Conservation (phyloP, 2,888 invertebrate genomes). For the Malthinus seriepunctatus region DNA sequence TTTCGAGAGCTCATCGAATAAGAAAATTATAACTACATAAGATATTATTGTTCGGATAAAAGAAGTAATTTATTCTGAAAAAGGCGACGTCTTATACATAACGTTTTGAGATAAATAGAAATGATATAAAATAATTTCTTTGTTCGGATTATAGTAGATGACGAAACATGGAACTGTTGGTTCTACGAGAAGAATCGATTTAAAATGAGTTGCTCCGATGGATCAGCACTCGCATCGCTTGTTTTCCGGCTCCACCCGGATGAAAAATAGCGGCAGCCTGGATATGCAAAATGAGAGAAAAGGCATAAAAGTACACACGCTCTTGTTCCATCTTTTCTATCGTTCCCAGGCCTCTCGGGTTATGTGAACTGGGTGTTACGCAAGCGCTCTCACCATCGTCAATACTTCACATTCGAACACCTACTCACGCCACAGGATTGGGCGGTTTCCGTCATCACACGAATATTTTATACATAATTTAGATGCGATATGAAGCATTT, state of each 20-base stretch:
- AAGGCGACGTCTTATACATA: no score
- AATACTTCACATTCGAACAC: slow-evolving; percentile 55
- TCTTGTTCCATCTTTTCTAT: slow-evolving; percentile 39
- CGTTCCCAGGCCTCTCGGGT: slow-evolving; percentile 37
- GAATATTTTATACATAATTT: slow-evolving; percentile 41
- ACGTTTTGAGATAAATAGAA: slow-evolving; percentile 45
- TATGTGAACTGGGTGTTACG: slow-evolving; percentile 49
- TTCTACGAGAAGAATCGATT: slow-evolving; percentile 38
- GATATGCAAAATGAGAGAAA: slow-evolving; percentile 50
- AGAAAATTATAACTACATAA: no score
- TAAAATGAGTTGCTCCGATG: slow-evolving; percentile 38
- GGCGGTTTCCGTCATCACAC: slow-evolving; percentile 43
- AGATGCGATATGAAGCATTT: slow-evolving; percentile 36
- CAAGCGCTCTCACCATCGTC: slow-evolving; percentile 50
- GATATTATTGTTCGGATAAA: no score
- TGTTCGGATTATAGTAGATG: slow-evolving; percentile 50
- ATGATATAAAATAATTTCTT: slow-evolving; percentile 50
- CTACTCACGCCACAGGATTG: slow-evolving; percentile 51
- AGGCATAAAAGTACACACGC: slow-evolving; percentile 52
- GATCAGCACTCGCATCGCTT: slow-evolving; percentile 31
- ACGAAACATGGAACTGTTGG: slow-evolving; percentile 43
- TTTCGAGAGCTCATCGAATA: no score
- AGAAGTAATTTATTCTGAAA: no score
- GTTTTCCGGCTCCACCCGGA: slow-evolving; percentile 53
- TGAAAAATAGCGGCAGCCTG: slow-evolving; percentile 52